Conservation (phyloP, 1,140 invertebrate species). For the Sipha flava region DNA sequence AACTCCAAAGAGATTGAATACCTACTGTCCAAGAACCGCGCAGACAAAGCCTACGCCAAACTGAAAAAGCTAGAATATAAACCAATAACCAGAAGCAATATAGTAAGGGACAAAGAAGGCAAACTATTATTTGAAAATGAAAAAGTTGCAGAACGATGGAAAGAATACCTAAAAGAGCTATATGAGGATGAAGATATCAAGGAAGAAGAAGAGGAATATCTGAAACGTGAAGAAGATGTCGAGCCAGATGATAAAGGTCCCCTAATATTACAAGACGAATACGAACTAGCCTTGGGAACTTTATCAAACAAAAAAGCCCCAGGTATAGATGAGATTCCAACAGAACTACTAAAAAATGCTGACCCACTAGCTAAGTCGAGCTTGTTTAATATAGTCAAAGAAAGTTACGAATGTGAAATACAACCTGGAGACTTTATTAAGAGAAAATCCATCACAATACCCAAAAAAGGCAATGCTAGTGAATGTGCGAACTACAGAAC, state of each 20-base stretch:
- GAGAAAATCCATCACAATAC: conserved; percentile 1
- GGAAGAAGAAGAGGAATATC: background rate
- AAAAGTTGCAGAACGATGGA: background rate
- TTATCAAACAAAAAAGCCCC: background rate
- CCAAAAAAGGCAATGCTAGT: background rate
- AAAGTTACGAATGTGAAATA: background rate
- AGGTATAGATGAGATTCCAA: conserved; percentile 11
- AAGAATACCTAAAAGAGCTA: background rate
- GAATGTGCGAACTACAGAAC: background rate
- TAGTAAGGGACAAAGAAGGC: background rate
- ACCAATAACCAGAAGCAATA: conserved; percentile 9
- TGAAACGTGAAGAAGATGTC: background rate
- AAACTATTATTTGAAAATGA: background rate
- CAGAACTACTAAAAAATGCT: background rate
- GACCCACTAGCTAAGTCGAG: background rate
- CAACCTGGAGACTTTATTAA: background rate
- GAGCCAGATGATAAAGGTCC: background rate
- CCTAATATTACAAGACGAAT: background rate
- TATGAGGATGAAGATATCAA: background rate
- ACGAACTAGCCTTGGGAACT: background rate
- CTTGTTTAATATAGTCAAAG: background rate
- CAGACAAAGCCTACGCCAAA: conserved; percentile 1
- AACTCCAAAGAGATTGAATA: conserved; percentile 15
- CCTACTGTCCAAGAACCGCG: background rate
- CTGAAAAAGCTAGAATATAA: conserved; percentile 1